Evolutionary conservation across 2,797 vertebrate species (phyloP).

Genomic region (Mycteria americana): DNA sequence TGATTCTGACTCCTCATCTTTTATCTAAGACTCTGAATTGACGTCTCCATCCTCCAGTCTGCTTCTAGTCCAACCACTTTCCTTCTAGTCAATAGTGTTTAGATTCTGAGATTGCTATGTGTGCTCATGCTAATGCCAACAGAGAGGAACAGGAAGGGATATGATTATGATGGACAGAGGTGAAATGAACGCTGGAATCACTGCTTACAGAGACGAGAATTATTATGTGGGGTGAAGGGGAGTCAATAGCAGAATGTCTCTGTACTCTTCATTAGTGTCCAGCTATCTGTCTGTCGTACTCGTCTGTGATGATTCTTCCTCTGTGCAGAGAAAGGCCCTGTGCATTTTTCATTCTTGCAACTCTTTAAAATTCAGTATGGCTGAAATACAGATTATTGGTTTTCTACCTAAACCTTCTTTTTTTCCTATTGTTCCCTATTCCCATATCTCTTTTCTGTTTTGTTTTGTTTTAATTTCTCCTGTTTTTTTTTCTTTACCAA

Average conservation of each 20-base stretch:
- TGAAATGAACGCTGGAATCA: background rate
- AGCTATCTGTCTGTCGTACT: background rate
- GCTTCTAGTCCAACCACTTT: background rate
- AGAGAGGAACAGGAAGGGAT: background rate
- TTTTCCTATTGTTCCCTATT: background rate
- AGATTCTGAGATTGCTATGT: background rate
- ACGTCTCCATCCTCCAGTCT: background rate
- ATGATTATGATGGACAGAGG: conserved; percentile 1
- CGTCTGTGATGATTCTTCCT: background rate
- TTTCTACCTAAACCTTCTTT: background rate
- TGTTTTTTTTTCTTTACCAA: background rate
- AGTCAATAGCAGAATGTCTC: background rate
- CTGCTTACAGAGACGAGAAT: background rate
- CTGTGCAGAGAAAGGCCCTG: background rate
- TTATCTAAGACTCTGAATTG: background rate
- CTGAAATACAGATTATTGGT: background rate
- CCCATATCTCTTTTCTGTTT: background rate
- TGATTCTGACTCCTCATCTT: background rate
- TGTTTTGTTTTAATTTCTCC: background rate
- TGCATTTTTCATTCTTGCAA: background rate
- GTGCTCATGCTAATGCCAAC: background rate
- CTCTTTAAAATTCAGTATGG: background rate
- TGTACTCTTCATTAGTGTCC: background rate
- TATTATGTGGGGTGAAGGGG: background rate
- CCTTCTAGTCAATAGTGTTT: background rate